Evolutionary conservation across 2,113 vertebrate species (phyloP), one percentile per base, ranked within the genome.

Genomic region (Meriones unguiculatus): DNA sequence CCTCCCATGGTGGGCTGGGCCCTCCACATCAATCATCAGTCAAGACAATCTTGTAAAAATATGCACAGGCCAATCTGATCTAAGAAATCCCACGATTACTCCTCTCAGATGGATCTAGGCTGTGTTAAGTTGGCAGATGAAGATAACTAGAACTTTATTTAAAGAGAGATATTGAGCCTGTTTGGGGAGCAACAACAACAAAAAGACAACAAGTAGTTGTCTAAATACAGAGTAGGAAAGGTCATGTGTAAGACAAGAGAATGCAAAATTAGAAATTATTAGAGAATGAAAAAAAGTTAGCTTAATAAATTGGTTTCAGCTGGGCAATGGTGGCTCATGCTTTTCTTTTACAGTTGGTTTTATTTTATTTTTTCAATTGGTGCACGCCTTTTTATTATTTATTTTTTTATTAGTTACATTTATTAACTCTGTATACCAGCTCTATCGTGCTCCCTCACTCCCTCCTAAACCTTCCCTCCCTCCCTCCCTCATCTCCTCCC

Each of bases 171-270:
- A 89, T 0, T 38, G 62, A 95, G 20, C 7, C 75, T 92, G n/a
- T 81, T 92, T 86, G 30, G 15, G 77, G 65, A 94, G 75, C 24
- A 57, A 15, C 52, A 20, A 95, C 46, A 46, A 46, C 46, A 97
- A 90, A 28, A 72, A 57, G 12, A 76, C 18, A 80, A n/a, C 25
- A 73, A 57, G 76, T 62, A 52, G 22, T 72, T 93, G 30, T 81
- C 73, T 91, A 95, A 93, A 82, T 67, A 52, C 32, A 62, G 22
- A 90, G 54, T 87, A 76, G 57, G 24, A 57, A 97, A 69, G n/a
- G 76, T 54, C 25, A 6, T 77, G 50, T 92, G 35, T 41, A 88
- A 86, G 38, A 75, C 46, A 95, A 92, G 38, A 81, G 57, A 20
- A 3, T 91, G 1, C 28, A 93, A 73, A 90, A 15, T 94, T 80